Evolutionary conservation across 2,888 invertebrate species (phyloP).

Genomic region (Herminia tarsipennalis): DNA sequence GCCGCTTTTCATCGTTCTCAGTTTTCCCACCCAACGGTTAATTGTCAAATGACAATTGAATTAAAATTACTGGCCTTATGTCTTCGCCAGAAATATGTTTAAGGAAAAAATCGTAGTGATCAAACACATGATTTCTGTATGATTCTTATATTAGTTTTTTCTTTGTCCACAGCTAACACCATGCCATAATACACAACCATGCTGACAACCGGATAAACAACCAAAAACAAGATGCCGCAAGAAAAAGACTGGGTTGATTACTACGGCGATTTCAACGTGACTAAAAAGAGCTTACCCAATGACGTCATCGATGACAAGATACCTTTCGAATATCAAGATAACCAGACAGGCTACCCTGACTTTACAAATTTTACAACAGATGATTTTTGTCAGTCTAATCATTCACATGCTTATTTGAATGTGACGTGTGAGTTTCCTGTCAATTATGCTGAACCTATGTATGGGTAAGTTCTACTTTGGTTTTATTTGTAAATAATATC

Average conservation of each 20-base stretch:
- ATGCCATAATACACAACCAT: conserved; percentile 23
- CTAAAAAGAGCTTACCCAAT: conserved; percentile 23
- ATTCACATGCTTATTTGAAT: conserved; percentile 84
- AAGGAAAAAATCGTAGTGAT: too few species aligned
- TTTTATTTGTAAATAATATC: neutral
- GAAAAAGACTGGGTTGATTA: conserved; percentile 68
- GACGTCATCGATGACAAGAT: conserved; percentile 42
- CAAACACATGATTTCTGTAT: neutral
- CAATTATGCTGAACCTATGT: conserved; percentile 89
- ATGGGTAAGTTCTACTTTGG: conserved; percentile 82
- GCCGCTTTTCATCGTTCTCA: too few species aligned
- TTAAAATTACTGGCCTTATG: too few species aligned
- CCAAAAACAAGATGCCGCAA: conserved; percentile 63
- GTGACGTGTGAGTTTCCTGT: conserved; percentile 88
- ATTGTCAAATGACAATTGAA: too few species aligned
- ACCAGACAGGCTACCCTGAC: conserved; percentile 51
- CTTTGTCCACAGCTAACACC: conserved; percentile 32
- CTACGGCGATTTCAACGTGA: conserved; percentile 55
- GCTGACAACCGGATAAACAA: conserved; percentile 19
- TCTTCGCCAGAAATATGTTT: too few species aligned
- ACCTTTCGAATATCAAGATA: conserved; percentile 53
- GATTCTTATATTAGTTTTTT: conserved; percentile 3
- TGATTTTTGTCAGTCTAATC: conserved; percentile 74
- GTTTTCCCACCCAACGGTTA: too few species aligned
- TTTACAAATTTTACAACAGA: conserved; percentile 72